Percentiles rank a stretch among this genome's conserved stretches.
These are phyloP conservation scores for Lithophane leautieri DNA, from an alignment of 2,888 invertebrate genomes.

Conservation along the genomic window DNA sequence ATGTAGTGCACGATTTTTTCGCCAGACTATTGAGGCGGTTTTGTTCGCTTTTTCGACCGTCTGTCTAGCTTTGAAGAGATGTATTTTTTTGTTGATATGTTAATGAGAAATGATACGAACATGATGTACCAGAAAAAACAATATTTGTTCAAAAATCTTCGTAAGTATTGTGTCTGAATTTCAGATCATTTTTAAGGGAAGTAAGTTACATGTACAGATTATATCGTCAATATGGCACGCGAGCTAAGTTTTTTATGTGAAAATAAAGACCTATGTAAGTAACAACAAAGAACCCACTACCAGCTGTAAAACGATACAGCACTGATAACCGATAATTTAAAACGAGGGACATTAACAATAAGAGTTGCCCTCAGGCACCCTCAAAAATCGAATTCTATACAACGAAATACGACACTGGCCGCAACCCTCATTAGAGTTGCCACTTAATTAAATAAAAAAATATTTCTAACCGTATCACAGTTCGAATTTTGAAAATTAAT, in stretches of 20 bases:
- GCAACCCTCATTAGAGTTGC: conserved; percentile 82
- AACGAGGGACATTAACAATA: conserved; percentile 80
- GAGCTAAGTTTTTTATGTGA: not conserved
- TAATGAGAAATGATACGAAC: not conserved
- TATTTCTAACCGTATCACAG: conserved; percentile 62
- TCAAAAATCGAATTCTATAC: conserved; percentile 76
- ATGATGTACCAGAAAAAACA: not conserved
- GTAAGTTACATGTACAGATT: not conserved
- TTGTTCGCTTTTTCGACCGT: conserved; percentile 56
- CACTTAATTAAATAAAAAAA: conserved; percentile 80
- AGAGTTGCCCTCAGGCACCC: conserved; percentile 75
- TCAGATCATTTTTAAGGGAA: not conserved
- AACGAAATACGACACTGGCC: conserved; percentile 84
- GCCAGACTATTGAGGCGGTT: conserved; percentile 68
- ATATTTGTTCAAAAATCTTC: not conserved
- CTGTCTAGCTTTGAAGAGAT: conserved; percentile 57
- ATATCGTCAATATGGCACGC: not conserved
- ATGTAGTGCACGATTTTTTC: conserved; percentile 75
- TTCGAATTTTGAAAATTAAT: conserved; percentile 72
- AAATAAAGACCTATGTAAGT: not conserved
- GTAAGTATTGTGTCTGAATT: not conserved
- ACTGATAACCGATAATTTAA: conserved; percentile 83
- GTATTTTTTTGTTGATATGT: conserved; percentile 7
- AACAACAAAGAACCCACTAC: conserved; percentile 65
- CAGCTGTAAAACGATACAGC: conserved; percentile 81